A percentile compares a stretch with the other conserved stretches of the same genome.
Conservation (phyloP, 2,888 invertebrate genomes). For the Tyria jacobaeae region DNA sequence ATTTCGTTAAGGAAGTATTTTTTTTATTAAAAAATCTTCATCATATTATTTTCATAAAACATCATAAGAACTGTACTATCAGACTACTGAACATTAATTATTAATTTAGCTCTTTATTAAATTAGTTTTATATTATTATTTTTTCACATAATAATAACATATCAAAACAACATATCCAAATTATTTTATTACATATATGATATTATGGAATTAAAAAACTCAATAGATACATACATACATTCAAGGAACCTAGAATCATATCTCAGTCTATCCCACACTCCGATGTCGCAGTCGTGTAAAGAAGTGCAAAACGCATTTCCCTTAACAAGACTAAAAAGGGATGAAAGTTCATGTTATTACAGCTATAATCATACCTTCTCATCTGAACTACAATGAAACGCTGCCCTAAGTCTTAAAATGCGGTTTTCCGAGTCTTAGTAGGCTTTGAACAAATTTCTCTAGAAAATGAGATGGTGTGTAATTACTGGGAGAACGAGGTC, state of each 20-base stretch:
- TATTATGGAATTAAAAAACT: too few relatives aligned
- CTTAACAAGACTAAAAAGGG: neutral
- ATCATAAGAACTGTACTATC: neutral
- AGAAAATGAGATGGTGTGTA: conserved; percentile 37
- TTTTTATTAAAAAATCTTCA: too few relatives aligned
- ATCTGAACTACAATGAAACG: conserved; percentile 3
- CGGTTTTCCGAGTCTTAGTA: conserved; percentile 3
- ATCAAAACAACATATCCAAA: too few relatives aligned
- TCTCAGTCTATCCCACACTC: too few relatives aligned
- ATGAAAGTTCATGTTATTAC: neutral
- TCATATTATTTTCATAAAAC: neutral
- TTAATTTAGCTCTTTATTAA: too few relatives aligned
- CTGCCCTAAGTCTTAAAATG: conserved; percentile 2
- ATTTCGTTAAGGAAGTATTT: too few relatives aligned
- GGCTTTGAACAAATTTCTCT: conserved; percentile 36
- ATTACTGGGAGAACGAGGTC: conserved; percentile 29
- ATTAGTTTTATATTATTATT: too few relatives aligned
- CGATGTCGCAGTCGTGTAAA: too few relatives aligned
- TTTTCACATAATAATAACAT: too few relatives aligned
- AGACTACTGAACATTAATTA: neutral
- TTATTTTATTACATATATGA: too few relatives aligned
- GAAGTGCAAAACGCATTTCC: neutral
- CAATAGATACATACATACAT: too few relatives aligned
- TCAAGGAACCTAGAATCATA: too few relatives aligned
- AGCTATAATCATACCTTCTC: neutral